A percentile compares a stretch with the other conserved stretches of the same genome.
Conservation (phyloP, 2,797 vertebrate genomes). For the Crenichthys baileyi region DNA sequence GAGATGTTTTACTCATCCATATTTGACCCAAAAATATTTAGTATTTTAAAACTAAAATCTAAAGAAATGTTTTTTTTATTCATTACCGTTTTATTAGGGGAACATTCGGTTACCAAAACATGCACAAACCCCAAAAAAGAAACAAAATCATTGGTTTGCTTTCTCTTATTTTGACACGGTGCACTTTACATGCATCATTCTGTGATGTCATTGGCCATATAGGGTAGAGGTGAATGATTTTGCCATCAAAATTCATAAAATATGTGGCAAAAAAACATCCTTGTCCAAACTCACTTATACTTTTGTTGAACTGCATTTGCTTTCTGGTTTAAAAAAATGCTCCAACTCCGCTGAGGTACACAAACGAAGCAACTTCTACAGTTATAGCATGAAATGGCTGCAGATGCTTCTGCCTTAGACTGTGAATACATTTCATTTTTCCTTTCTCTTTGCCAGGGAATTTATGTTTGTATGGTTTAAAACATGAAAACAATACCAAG, state of each 20-base stretch:
- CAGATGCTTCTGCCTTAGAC: not conserved
- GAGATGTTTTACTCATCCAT: not conserved
- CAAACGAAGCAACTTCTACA: not conserved
- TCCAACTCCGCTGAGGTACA: not conserved
- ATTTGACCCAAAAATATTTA: not conserved
- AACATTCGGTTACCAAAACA: not conserved
- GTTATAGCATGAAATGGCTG: not conserved
- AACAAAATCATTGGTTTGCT: not conserved
- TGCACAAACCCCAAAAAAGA: not conserved
- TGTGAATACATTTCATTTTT: not conserved
- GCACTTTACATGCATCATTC: not conserved
- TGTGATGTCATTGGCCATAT: no score
- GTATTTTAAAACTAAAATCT: not conserved
- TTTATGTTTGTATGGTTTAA: not conserved
- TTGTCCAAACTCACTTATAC: not conserved
- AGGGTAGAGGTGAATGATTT: no score
- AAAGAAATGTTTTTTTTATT: not conserved
- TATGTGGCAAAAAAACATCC: not conserved
- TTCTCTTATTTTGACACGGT: not conserved
- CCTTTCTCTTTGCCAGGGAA: not conserved
- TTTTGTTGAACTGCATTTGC: not conserved
- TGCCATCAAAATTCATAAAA: not conserved
- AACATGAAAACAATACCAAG: not conserved
- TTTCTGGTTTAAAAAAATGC: not conserved
- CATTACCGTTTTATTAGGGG: not conserved